phyloP scores from a whole-genome alignment of 2,888 invertebrate genomes.

The Aproaerema taeniolella region DNA sequence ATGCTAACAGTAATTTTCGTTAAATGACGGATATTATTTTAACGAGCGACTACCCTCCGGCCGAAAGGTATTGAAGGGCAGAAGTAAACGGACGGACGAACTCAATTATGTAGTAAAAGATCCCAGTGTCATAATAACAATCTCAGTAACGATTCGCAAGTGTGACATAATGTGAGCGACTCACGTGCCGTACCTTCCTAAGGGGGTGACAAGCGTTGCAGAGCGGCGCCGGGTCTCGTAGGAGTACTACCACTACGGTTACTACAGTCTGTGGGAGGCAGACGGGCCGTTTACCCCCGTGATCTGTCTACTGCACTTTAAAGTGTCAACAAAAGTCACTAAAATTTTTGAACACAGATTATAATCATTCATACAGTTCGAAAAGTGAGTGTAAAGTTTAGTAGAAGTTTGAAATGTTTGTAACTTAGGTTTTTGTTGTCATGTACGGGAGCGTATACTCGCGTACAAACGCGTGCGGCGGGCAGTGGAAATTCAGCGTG shows the following conservation, averaged over 20 bases:
- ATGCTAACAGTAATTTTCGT: no score
- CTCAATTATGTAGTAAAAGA: neutral
- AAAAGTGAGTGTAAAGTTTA: conserved; percentile 26
- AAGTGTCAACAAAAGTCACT: conserved; percentile 37
- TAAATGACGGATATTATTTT: neutral
- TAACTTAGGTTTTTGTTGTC: no score
- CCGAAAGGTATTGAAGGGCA: neutral
- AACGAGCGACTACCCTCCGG: no score
- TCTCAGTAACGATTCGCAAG: neutral
- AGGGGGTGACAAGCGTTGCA: no score
- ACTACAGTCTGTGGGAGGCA: conserved; percentile 61
- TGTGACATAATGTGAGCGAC: neutral
- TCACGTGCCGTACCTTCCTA: conserved; percentile 26
- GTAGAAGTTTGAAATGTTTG: no score
- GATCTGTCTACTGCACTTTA: conserved; percentile 36
- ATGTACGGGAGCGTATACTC: conserved; percentile 46
- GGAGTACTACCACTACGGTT: conserved; percentile 50
- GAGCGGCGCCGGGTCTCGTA: no score
- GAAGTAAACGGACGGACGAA: neutral
- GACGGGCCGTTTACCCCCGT: conserved; percentile 52
- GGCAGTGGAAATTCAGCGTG: conserved; percentile 20
- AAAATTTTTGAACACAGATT: no score
- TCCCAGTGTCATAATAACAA: conserved; percentile 1
- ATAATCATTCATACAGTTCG: no score
- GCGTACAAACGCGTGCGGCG: conserved; percentile 25